Evolutionary conservation across 2,888 invertebrate genomes (phyloP), one percentile per base, ranked within the genome.

Genomic region (Prostheceraeus crozeri): DNA sequence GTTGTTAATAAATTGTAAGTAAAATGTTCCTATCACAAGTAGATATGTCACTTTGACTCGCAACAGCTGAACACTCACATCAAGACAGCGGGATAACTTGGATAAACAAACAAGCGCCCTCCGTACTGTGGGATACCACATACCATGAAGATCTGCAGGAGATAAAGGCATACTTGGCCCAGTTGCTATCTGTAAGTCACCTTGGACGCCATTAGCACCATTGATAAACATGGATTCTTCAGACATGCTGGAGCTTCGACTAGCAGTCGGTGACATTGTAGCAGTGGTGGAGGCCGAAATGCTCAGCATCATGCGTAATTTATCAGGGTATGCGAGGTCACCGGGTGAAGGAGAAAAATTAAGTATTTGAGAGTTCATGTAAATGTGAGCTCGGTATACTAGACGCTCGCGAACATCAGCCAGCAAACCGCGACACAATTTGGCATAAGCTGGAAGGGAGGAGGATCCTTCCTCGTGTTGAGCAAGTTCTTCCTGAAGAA

Each of bases 41-140:
- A n/a, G n/a, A n/a, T n/a, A n/a, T n/a, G n/a, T n/a, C n/a, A n/a
- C n/a, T n/a, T n/a, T n/a, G n/a, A 40, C 19, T 40, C 6, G 8
- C n/a, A 16, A 4, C 4, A 40, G 4, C 6, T 4, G 4, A 14
- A 40, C 8, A 69, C 75, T 72, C 66, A 80, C 80, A 70, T 81
- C 96, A 8, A 98, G 82, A 72, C 94, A 96, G 54, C 93, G 82
- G 74, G 85, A 87, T 0, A 91, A 81, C 62, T 96, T 84, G 0
- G 96, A 94, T 2, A 98, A 79, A 64, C 93, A 94, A 19, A 94
- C 89, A 16, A 98, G 77, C 0, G 96, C 93, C 45, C 98, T 81
- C 16, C 96, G 81, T 0, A 98, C 93, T 0, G 90, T 93, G 0
- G 98, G 98, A 77, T 96, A 98, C 98, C 98, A 98, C 91, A 98